phyloP scores from a whole-genome alignment of 2,888 invertebrate genomes.

The Chrysopilus asiliformis region DNA sequence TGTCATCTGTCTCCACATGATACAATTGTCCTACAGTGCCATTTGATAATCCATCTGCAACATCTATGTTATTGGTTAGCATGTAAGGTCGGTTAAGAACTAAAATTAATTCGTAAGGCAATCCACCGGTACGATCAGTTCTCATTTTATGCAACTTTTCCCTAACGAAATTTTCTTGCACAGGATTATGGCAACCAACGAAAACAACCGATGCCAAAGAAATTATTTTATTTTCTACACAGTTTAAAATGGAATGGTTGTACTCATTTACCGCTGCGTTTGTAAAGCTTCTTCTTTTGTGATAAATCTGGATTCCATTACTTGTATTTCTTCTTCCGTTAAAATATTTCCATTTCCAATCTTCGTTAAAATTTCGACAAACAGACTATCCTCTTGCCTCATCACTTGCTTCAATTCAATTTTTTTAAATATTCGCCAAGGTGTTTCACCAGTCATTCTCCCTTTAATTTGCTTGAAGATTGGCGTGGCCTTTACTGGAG shows the following conservation, averaged over 20 bases:
- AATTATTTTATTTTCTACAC: conserved; percentile 9
- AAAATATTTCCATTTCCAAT: conserved; percentile 13
- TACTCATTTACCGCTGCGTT: conserved; percentile 15
- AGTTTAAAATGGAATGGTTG: conserved; percentile 9
- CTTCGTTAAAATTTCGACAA: conserved; percentile 18
- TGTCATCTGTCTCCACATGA: conserved; percentile 17
- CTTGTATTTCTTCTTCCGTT: conserved; percentile 9
- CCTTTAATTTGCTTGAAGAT: conserved; percentile 20
- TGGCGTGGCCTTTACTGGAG: conserved; percentile 23
- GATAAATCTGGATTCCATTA: conserved; percentile 13
- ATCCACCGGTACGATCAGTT: conserved; percentile 20
- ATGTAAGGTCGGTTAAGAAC: conserved; percentile 11
- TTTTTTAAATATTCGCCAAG: background rate
- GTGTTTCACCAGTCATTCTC: conserved; percentile 20
- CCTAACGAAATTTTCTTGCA: conserved; percentile 8
- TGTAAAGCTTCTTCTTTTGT: conserved; percentile 17
- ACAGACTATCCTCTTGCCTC: conserved; percentile 24
- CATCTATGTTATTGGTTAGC: conserved; percentile 23
- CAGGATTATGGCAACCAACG: conserved; percentile 8
- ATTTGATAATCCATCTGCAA: conserved; percentile 24
- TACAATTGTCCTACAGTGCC: conserved; percentile 20
- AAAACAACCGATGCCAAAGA: conserved; percentile 12
- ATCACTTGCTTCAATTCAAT: conserved; percentile 4
- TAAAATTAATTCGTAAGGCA: conserved; percentile 18
- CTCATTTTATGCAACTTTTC: conserved; percentile 16